Conservation (phyloP, 2,113 vertebrate species). For the Fregata magnificens region DNA sequence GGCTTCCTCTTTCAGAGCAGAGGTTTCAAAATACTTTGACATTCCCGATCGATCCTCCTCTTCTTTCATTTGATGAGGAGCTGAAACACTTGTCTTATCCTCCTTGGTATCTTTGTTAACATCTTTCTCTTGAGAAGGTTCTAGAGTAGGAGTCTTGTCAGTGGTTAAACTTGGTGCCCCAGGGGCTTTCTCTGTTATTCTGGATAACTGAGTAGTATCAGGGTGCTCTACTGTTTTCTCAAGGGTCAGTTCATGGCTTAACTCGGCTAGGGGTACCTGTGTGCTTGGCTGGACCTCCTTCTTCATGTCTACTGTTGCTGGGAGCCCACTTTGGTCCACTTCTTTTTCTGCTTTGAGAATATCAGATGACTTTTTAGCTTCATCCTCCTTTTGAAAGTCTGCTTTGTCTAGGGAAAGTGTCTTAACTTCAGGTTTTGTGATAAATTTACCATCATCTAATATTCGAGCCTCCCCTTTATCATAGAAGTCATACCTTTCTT, state of each 20-base stretch:
- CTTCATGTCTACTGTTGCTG: background rate
- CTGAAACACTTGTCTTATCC: background rate
- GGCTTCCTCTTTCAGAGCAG: slow-evolving; percentile 83
- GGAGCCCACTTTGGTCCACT: background rate
- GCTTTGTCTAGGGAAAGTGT: slow-evolving; percentile 2
- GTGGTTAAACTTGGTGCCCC: background rate
- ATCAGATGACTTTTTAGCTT: slow-evolving; percentile 1
- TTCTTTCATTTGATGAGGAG: slow-evolving; percentile 50
- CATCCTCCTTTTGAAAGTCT: slow-evolving; percentile 3
- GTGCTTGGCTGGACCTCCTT: slow-evolving; percentile 20
- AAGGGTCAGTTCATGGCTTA: slow-evolving; percentile 26
- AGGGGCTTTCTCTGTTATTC: slow-evolving; percentile 2
- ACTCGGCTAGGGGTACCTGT: background rate
- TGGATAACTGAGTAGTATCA: background rate
- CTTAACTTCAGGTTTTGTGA: slow-evolving; percentile 46
- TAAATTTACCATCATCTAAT: slow-evolving; percentile 41
- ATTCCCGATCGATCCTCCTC: slow-evolving; percentile 91
- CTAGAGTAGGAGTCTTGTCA: slow-evolving; percentile 44
- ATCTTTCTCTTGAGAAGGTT: slow-evolving; percentile 53
- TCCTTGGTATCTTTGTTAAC: slow-evolving; percentile 25
- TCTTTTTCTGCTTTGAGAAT: slow-evolving; percentile 45
- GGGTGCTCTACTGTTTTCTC: slow-evolving; percentile 1
- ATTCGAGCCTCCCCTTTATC: slow-evolving; percentile 10
- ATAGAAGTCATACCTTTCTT: slow-evolving; percentile 16
- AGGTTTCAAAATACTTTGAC: slow-evolving; percentile 99